Percentiles rank a stretch among this genome's conserved stretches.
Evolutionary conservation across 2,113 vertebrate species (phyloP).

Genomic region (Motacilla alba): DNA sequence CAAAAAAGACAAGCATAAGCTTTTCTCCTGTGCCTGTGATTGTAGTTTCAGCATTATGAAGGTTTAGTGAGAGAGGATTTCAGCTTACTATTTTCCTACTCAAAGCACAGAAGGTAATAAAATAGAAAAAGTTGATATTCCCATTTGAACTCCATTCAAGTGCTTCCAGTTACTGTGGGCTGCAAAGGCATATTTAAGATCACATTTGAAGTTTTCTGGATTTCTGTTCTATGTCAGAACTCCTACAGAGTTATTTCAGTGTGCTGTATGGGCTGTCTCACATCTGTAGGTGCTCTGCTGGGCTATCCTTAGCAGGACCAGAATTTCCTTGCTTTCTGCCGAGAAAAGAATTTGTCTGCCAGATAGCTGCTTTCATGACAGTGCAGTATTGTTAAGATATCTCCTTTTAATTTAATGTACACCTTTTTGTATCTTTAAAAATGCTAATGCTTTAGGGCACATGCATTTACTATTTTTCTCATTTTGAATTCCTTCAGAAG

Average conservation of each 20-base stretch:
- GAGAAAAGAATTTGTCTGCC: neutral
- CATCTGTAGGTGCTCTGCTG: neutral
- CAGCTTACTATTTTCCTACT: neutral
- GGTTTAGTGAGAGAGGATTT: neutral
- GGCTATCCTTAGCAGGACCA: neutral
- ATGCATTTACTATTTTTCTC: neutral
- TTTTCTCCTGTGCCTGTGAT: neutral
- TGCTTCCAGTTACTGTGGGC: neutral
- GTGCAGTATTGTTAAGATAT: neutral
- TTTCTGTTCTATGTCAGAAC: neutral
- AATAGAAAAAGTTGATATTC: neutral
- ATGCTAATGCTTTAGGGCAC: slow-evolving; percentile 7
- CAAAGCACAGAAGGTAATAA: neutral
- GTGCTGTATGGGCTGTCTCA: neutral
- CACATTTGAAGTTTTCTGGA: neutral
- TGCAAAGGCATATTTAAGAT: neutral
- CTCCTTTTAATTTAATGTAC: slow-evolving; percentile 38
- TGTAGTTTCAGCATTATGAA: neutral
- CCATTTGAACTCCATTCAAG: neutral
- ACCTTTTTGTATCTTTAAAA: slow-evolving; percentile 20
- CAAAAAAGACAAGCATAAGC: neutral
- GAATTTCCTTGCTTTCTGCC: neutral
- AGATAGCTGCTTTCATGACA: neutral
- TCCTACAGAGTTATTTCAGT: neutral
- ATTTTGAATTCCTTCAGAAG: slow-evolving; percentile 20